Conservation (phyloP, 1,140 invertebrate species). For the Heliconius hewitsoni region DNA sequence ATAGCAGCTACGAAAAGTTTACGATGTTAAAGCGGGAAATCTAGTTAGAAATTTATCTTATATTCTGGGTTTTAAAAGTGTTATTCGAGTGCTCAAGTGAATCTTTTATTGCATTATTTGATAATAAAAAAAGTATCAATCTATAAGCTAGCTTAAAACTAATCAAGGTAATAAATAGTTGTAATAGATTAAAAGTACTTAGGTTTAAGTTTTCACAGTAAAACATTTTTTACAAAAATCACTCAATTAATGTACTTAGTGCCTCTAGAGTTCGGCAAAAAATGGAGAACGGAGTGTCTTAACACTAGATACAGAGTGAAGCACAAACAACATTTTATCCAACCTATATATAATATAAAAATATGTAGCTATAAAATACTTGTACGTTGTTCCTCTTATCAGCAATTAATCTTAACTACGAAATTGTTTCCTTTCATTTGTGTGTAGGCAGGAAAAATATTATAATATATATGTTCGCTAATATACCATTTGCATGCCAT, state of each 20-base stretch:
- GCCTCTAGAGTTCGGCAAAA: no score
- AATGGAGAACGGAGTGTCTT: no score
- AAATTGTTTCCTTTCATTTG: conserved; percentile 12
- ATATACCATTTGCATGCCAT: conserved; percentile 21
- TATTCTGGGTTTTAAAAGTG: neutral
- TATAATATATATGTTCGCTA: conserved; percentile 8
- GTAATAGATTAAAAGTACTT: neutral
- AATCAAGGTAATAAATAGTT: neutral
- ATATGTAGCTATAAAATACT: neutral
- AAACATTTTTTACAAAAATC: neutral
- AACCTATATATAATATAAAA: neutral
- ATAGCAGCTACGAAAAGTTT: neutral
- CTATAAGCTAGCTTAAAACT: neutral
- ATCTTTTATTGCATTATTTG: neutral
- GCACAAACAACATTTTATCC: neutral
- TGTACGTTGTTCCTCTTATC: neutral
- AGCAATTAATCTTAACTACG: conserved; percentile 5
- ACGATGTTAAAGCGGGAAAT: neutral
- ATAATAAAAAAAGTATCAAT: neutral
- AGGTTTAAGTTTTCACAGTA: neutral
- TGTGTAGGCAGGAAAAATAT: conserved; percentile 10
- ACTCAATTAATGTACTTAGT: neutral
- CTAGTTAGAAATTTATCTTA: neutral
- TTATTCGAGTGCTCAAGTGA: neutral
- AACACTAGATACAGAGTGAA: no score